Base-by-base conservation (phyloP, 1,140 invertebrate species). In the Pantala flavescens region DNA sequence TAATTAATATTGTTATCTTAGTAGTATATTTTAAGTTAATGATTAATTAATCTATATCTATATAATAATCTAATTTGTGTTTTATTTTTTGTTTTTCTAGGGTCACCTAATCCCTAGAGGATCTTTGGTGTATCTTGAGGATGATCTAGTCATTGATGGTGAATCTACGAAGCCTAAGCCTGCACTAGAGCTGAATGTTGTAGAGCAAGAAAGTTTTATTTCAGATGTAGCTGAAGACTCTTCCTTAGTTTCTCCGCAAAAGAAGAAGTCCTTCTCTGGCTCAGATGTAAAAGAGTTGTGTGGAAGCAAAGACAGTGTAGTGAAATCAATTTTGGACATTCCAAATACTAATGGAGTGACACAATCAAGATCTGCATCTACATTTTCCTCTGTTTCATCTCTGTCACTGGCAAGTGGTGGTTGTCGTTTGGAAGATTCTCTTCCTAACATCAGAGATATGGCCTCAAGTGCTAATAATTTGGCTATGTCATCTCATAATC, bases 111-210 rank as follows among this genome's bases (percentile, higher is more conserved):
- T 76, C 10, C 70, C 75, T 24, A 28, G 73, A 74, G 75, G 75
- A n/a, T 74, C 75, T 42, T 74, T 72, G 2, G 12, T 76, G 19
- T 74, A 71, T 63, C 73, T 76, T 28, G 72, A 70, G 43, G 75
- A 76, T 74, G 75, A 76, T 71, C 63, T 76, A 24, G 73, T 72
- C 24, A 73, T 71, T 23, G 75, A 76, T 72, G 73, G 75, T 36
- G 72, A 74, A 3, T 63, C 49, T 21, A 1, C 49, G 3, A 63
- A 21, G 14, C n/a, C 49, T 63, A 63, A 63, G n/a, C 49, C 3
- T 7, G 49, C 49, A 16, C 16, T 63, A 5, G n/a, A 16, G n/a
- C 14, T 63, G 12, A 21, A 63, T 21, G 14, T 21, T 19, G 49
- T 16, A 63, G n/a, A 19, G 14, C 24, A 36, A n/a, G 24, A n/a